phyloP scores from a whole-genome alignment of 2,888 invertebrate species.

The Phortica magna region DNA sequence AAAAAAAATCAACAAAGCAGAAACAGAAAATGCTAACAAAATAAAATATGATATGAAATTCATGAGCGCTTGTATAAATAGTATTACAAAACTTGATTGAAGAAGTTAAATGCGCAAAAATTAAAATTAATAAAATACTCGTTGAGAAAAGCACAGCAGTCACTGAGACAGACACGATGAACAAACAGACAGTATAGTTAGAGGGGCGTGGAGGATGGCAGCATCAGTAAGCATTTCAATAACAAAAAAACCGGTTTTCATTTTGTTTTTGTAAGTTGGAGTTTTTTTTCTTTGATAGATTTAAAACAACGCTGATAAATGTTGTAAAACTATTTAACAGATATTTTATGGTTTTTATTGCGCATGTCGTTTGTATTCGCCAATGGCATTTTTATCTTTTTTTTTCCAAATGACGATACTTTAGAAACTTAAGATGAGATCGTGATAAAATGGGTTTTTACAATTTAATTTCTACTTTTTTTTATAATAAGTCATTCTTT shows the following conservation, averaged over 20 bases:
- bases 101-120: slow-evolving; percentile 25
- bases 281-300: slow-evolving; percentile 1
- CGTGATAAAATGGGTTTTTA: too few species aligned
- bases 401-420: not conserved
- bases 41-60: not conserved
- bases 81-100: slow-evolving; percentile 23
- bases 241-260: slow-evolving; percentile 25
- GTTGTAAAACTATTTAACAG: slow-evolving; percentile 26
- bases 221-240: not conserved
- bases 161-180: too few species aligned
- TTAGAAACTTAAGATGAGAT: too few species aligned
- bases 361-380: not conserved
- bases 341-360: not conserved
- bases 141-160: not conserved
- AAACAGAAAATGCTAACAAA: not conserved
- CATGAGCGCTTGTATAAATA: not conserved
- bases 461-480: too few species aligned
- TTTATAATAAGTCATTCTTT: too few species aligned
- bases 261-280: not conserved
- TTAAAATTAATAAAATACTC: not conserved
- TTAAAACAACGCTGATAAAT: slow-evolving; percentile 1
- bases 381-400: not conserved
- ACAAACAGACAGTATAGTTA: too few species aligned
- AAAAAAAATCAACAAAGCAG: not conserved
- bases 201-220: not conserved